Evolutionary conservation across 2,888 invertebrate genomes (phyloP).

Genomic region (Heliconius sara): DNA sequence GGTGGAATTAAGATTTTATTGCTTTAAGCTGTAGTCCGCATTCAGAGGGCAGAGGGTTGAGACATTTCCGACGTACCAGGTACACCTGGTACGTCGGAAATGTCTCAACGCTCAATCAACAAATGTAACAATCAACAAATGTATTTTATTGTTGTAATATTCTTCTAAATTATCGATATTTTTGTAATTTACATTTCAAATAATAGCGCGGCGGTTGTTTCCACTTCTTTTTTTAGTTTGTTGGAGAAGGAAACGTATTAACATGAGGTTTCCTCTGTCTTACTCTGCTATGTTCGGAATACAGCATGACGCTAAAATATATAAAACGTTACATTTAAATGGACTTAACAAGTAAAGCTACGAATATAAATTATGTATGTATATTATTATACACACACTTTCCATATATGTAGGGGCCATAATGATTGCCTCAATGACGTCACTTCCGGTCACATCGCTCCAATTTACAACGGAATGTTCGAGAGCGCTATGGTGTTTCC

Average conservation of each 20-base stretch:
- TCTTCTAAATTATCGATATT: neutral
- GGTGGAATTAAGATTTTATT: too few species aligned
- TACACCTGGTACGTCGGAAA: too few species aligned
- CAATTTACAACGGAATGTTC: slow-evolving; percentile 39
- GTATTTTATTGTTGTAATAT: too few species aligned
- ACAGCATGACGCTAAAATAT: neutral
- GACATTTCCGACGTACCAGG: too few species aligned
- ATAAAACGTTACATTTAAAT: neutral
- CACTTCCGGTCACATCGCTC: slow-evolving; percentile 42
- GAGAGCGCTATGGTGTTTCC: slow-evolving; percentile 18
- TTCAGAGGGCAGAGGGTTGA: too few species aligned
- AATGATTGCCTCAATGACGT: slow-evolving; percentile 38
- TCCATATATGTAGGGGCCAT: slow-evolving; percentile 36
- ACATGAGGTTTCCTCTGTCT: neutral
- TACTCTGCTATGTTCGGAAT: neutral
- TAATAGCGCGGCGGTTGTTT: neutral
- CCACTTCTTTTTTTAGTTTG: too few species aligned
- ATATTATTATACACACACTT: slow-evolving; percentile 14
- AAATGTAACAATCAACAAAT: too few species aligned
- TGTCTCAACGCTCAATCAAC: too few species aligned
- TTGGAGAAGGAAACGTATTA: neutral
- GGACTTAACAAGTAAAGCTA: neutral
- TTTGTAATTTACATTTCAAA: neutral
- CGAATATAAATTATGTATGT: neutral
- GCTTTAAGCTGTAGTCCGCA: too few species aligned